These are phyloP conservation scores for Eristalinus sepulchralis DNA, from an alignment of 2,888 invertebrate species.

Conservation along the genomic window DNA sequence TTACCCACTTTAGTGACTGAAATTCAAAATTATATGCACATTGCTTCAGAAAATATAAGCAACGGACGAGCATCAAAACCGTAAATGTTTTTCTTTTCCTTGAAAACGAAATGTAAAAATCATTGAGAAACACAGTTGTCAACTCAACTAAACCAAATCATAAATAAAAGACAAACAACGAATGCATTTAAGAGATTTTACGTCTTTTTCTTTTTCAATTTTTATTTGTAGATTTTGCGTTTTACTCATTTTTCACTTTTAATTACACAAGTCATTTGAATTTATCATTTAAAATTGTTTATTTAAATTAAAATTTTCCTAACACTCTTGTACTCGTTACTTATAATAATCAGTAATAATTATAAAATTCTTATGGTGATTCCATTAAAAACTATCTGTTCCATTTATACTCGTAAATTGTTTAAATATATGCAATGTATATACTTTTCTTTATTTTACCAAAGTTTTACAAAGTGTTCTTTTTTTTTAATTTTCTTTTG, in stretches of 20 bases:
- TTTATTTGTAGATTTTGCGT: slow-evolving; percentile 58
- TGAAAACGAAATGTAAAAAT: too few relatives aligned
- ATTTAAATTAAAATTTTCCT: slow-evolving; percentile 69
- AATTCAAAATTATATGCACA: too few relatives aligned
- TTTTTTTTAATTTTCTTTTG: background rate
- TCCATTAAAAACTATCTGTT: slow-evolving; percentile 69
- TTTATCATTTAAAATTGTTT: slow-evolving; percentile 67
- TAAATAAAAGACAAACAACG: background rate
- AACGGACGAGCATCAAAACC: too few relatives aligned
- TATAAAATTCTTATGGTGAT: slow-evolving; percentile 70
- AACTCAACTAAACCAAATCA: background rate
- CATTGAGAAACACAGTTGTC: too few relatives aligned
- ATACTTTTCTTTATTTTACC: slow-evolving; percentile 27
- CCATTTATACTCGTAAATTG: slow-evolving; percentile 44
- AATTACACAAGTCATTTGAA: slow-evolving; percentile 56
- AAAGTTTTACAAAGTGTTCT: slow-evolving; percentile 43
- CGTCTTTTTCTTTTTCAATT: slow-evolving; percentile 31
- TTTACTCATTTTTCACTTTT: slow-evolving; percentile 32
- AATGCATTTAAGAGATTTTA: background rate
- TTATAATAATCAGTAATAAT: slow-evolving; percentile 66
- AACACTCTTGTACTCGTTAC: slow-evolving; percentile 67
- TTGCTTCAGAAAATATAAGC: too few relatives aligned
- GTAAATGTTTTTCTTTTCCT: too few relatives aligned
- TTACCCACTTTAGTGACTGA: too few relatives aligned
- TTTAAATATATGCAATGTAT: slow-evolving; percentile 47